phyloP scores from a whole-genome alignment of 2,797 vertebrate species.

The Artibeus lituratus region DNA sequence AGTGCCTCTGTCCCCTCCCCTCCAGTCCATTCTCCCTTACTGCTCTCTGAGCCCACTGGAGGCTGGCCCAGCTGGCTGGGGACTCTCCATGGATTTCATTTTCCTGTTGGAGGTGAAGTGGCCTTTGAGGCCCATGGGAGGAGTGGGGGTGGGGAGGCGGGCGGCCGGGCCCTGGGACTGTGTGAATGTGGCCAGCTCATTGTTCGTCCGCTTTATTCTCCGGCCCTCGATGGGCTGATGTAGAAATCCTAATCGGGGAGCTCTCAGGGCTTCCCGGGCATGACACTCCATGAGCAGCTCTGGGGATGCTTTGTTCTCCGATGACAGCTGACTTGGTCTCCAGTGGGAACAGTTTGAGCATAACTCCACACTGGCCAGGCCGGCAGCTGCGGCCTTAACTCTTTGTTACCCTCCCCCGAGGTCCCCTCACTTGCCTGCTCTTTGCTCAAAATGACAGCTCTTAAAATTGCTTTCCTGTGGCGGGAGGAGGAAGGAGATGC shows the following conservation, averaged over 20 bases:
- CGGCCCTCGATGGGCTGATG: constrained; percentile 81
- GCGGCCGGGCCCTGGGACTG: constrained; percentile 53
- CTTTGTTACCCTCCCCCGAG: constrained; percentile 72
- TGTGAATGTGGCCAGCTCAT: constrained; percentile 81
- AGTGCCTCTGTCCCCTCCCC: neutral
- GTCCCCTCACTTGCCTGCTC: neutral
- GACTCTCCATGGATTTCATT: neutral
- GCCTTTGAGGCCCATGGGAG: constrained; percentile 46
- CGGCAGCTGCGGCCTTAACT: constrained; percentile 83
- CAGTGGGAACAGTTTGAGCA: constrained; percentile 84
- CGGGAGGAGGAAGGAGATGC: neutral
- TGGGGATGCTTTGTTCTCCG: constrained; percentile 83
- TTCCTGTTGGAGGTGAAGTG: constrained; percentile 63
- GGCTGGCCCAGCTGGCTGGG: neutral
- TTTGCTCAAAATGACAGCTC: neutral
- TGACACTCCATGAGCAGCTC: constrained; percentile 79
- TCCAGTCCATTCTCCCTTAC: fast-evolving
- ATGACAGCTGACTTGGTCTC: constrained; percentile 85
- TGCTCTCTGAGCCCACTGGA: neutral
- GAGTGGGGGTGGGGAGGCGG: neutral
- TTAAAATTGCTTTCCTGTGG: neutral
- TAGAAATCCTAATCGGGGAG: constrained; percentile 85
- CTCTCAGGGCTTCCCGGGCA: constrained; percentile 78
- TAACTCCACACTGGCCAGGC: constrained; percentile 76
- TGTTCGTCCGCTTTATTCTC: constrained; percentile 81